Percentiles rank a stretch among this genome's conserved stretches.
Conservation (phyloP, 2,797 vertebrate species). For the Pitangus sulphuratus region DNA sequence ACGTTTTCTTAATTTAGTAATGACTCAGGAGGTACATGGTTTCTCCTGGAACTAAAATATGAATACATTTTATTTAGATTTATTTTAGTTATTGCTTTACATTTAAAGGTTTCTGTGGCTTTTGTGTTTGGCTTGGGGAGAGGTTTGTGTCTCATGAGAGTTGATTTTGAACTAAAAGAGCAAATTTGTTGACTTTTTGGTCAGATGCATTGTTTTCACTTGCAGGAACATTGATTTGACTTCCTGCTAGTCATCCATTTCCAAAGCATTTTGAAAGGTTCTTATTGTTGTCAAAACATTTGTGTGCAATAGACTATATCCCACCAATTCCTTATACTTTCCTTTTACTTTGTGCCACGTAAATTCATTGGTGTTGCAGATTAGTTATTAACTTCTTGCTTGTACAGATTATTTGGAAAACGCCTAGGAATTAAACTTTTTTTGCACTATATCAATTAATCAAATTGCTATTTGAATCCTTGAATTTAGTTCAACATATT, state of each 20-base stretch:
- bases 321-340: not conserved
- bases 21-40: not conserved
- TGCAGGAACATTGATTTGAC: conserved; percentile 3
- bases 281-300: not conserved
- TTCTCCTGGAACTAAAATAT: not conserved
- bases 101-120: not conserved
- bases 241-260: not conserved
- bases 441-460: not conserved
- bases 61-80: not conserved
- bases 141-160: not conserved
- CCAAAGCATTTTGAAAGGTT: not conserved
- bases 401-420: not conserved
- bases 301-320: not conserved
- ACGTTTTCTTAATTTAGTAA: not conserved
- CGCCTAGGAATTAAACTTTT: not conserved
- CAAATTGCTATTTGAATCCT: not conserved
- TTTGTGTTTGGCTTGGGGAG: not conserved
- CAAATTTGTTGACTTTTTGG: not conserved
- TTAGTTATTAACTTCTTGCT: not conserved
- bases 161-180: conserved; percentile 11
- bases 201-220: conserved; percentile 7
- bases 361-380: not conserved
- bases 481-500: not conserved
- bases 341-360: not conserved
- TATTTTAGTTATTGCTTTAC: not conserved